Base-by-base conservation (phyloP, 2,797 vertebrate genomes). In the Bovichtus diacanthus region DNA sequence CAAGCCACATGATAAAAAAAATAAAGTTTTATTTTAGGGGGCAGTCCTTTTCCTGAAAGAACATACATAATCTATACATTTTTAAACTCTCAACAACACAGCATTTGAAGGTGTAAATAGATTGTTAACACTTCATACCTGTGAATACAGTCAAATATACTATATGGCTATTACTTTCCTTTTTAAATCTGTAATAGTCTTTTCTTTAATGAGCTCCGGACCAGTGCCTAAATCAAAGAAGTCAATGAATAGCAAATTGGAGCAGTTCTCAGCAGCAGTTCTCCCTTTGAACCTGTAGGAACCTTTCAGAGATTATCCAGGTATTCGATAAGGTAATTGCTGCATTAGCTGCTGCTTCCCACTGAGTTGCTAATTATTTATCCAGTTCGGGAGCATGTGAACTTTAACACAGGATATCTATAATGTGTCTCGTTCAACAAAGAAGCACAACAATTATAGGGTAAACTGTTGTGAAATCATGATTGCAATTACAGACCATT, bases 261-360 rank as follows among this genome's bases (percentile, higher is more conserved):
- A 85, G 76, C 70, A 67, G 76, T 59, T 86, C 76, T 79, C 54
- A 76, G 82, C 9, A 10, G 70, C 66, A 51, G 27, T 18, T 1
- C 60, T 71, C 43, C 29, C 61, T 84, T 49, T 85, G 82, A 85
- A 91, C 82, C 76, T 63, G n/a, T 51, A 44, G 73, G 77, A 88
- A 81, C 83, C 82, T 89, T 84, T 81, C 74, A 62, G 78, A 82
- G 74, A 87, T 93, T 88, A 91, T 91, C 81, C 90, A 89, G 71
- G 74, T 88, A 88, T 85, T 80, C 74, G 76, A 66, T 70, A 53
- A 87, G 74, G 67, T 92, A 91, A 91, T 87, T 87, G 85, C 77
- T 81, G 56, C 59, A 90, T 89, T 80, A 89, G 85, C 67, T 76
- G 41, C 55, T 83, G 13, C 83, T 81, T 88, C 82, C 77, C 43